phyloP scores from a whole-genome alignment of 2,797 vertebrate species.

The Stomatorhinus walkeri region DNA sequence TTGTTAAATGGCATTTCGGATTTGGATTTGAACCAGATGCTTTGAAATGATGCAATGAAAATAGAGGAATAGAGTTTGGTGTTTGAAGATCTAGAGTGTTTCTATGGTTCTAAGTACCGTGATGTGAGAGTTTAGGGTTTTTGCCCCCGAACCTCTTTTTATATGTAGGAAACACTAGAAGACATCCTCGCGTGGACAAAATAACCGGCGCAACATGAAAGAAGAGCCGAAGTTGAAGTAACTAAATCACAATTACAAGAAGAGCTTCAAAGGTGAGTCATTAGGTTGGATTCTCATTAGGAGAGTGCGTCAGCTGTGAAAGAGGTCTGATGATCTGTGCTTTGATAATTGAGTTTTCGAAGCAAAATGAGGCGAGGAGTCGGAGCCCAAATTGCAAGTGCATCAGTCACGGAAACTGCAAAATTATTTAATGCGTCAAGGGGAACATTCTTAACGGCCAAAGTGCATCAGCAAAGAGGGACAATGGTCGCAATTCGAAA shows the following conservation, averaged over 20 bases:
- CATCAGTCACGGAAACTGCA: not conserved
- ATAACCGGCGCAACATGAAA: not conserved
- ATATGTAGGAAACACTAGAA: not conserved
- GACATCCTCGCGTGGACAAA: not conserved
- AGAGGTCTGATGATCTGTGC: not conserved
- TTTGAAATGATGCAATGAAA: not conserved
- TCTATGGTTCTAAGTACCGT: not conserved
- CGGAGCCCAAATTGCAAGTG: not conserved
- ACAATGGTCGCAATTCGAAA: not conserved
- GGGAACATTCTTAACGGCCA: not conserved
- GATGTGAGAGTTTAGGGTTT: not conserved
- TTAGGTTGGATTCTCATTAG: constrained; percentile 9
- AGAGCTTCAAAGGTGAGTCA: not conserved
- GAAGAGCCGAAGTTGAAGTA: not conserved
- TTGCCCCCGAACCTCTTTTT: not conserved
- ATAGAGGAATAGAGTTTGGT: not conserved
- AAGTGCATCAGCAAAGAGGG: not conserved
- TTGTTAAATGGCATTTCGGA: not conserved
- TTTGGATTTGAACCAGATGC: not conserved
- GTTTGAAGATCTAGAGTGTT: not conserved
- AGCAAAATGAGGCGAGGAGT: not conserved
- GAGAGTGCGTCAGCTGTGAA: not conserved
- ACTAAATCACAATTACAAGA: not conserved
- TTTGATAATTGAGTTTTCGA: not conserved
- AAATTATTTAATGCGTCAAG: not conserved